Percentiles rank a stretch among this genome's conserved stretches.
These are phyloP conservation scores for Anoplopoma fimbria DNA, from an alignment of 2,113 vertebrate genomes.

Conservation along the genomic window DNA sequence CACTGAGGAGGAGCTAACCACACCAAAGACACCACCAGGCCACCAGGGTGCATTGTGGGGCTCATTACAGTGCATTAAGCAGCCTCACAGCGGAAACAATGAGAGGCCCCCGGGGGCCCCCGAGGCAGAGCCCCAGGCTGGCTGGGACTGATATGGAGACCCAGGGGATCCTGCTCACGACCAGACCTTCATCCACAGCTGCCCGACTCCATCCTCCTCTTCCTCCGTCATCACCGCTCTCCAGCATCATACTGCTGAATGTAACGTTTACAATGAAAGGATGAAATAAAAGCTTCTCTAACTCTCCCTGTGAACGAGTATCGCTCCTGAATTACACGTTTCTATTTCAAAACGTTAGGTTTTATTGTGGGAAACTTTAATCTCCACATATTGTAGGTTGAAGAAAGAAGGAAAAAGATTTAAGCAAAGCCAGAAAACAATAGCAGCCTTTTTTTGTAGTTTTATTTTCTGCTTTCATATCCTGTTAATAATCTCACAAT, in stretches of 20 bases:
- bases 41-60: conserved; percentile 61
- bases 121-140: conserved; percentile 82
- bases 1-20: conserved; percentile 36
- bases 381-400: not conserved
- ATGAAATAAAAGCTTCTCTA: not conserved
- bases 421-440: not conserved
- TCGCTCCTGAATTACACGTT: too few relatives aligned
- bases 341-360: too few relatives aligned
- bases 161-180: conserved; percentile 72
- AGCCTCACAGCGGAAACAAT: conserved; percentile 86
- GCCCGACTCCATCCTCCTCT: conserved; percentile 53
- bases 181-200: conserved; percentile 61
- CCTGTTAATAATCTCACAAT: not conserved
- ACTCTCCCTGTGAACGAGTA: too few relatives aligned
- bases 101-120: conserved; percentile 83
- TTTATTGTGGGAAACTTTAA: not conserved
- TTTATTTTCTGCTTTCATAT: not conserved
- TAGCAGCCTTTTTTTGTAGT: too few relatives aligned
- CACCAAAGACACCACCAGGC: conserved; percentile 51
- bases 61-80: conserved; percentile 92
- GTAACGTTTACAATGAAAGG: not conserved
- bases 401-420: not conserved
- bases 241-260: not conserved
- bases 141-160: conserved; percentile 90
- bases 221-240: conserved; percentile 20